A percentile compares a stretch with the other conserved stretches of the same genome.
phyloP scores from a whole-genome alignment of 2,888 invertebrate species.

The Stictocephala bisonia region DNA sequence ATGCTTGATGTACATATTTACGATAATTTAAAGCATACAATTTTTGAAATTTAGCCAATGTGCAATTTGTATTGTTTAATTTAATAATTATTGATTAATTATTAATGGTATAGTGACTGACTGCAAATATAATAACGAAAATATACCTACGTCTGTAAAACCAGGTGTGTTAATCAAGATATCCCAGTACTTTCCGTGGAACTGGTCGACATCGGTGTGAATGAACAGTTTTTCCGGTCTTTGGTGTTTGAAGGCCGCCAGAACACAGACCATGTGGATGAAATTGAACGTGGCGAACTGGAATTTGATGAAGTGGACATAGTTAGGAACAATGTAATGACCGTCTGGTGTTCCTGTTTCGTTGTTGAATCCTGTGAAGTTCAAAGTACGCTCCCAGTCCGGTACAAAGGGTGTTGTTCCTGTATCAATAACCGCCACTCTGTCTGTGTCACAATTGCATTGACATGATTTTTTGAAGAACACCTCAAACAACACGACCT shows the following conservation, averaged over 20 bases:
- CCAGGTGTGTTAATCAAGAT: slow-evolving; percentile 48
- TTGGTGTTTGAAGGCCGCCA: slow-evolving; percentile 58
- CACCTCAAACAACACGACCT: too few species aligned
- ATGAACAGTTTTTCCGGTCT: slow-evolving; percentile 60
- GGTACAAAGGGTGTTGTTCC: too few species aligned
- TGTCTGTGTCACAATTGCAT: too few species aligned
- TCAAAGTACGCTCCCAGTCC: slow-evolving; percentile 24
- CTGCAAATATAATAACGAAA: too few species aligned
- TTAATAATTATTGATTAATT: too few species aligned
- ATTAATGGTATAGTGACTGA: too few species aligned
- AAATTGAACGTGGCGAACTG: slow-evolving; percentile 52
- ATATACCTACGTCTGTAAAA: slow-evolving; percentile 51
- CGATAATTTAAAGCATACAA: too few species aligned
- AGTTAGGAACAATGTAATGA: slow-evolving; percentile 60
- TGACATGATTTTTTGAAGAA: background rate
- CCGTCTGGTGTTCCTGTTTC: slow-evolving; percentile 55
- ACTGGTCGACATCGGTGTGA: slow-evolving; percentile 59
- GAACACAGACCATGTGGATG: slow-evolving; percentile 55
- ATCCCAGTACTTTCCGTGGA: slow-evolving; percentile 56
- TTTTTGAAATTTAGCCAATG: too few species aligned
- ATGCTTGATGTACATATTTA: too few species aligned
- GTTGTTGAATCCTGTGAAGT: slow-evolving; percentile 56
- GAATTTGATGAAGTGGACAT: slow-evolving; percentile 61
- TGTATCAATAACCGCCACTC: too few species aligned
- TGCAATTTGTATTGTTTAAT: too few species aligned